Evolutionary conservation across 92 coral and sea anemone genomes (phyloP).

Genomic region (Epizoanthus fatuus): DNA sequence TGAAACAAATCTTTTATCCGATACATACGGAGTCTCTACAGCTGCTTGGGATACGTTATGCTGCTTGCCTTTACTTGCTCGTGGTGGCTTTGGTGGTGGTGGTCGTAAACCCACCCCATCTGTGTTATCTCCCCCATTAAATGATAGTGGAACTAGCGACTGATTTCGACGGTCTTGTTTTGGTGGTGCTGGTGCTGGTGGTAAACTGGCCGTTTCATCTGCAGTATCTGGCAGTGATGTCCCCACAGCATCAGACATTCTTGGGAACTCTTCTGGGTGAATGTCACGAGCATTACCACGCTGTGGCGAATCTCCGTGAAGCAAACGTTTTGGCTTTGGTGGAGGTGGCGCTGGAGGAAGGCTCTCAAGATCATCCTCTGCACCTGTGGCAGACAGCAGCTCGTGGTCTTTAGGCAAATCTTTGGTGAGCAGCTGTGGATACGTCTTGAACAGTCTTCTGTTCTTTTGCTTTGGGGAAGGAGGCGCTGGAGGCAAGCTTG

Average conservation of each 20-base stretch:
- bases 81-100: constrained; percentile 43
- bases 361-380: constrained; percentile 60
- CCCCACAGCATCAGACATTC: neutral
- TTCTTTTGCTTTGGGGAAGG: constrained; percentile 52
- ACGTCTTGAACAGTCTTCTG: neutral
- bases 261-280: neutral
- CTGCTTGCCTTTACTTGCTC: constrained; percentile 15
- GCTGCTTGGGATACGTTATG: neutral
- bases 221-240: constrained; percentile 9
- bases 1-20: neutral
- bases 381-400: neutral
- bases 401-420: constrained; percentile 12
- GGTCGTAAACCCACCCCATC: neutral
- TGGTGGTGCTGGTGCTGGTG: constrained; percentile 31
- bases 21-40: neutral
- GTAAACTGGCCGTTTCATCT: constrained; percentile 78
- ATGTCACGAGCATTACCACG: neutral
- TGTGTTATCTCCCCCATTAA: neutral
- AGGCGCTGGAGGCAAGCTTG: constrained; percentile 59
- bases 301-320: neutral
- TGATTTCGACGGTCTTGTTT: neutral
- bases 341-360: constrained; percentile 66
- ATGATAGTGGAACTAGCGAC: neutral
- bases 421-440: constrained; percentile 40
- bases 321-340: constrained; percentile 44